Conservation (phyloP, 2,888 invertebrate species). For the Platycheirus rosarum region DNA sequence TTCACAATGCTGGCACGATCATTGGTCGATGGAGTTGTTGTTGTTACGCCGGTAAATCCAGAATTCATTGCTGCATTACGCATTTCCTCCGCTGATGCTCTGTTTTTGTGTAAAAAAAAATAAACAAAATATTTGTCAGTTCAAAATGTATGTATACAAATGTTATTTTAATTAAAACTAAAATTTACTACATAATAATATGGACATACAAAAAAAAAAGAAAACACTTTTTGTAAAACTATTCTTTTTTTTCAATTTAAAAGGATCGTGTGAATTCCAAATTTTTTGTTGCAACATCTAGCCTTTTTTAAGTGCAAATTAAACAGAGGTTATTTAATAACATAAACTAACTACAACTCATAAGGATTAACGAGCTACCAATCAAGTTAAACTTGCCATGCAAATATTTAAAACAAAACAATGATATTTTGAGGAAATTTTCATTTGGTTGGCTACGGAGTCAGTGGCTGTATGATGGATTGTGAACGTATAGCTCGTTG, state of each 20-base stretch:
- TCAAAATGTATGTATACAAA: conserved; percentile 5
- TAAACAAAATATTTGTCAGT: conserved; percentile 26
- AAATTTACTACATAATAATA: conserved; percentile 36
- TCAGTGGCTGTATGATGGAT: conserved; percentile 70
- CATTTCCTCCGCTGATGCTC: conserved; percentile 92
- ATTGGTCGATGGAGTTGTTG: conserved; percentile 83
- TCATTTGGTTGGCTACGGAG: conserved; percentile 40
- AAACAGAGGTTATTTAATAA: conserved; percentile 1
- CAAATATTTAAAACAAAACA: conserved; percentile 58
- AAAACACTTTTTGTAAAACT: conserved; percentile 2
- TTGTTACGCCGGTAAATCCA: conserved; percentile 76
- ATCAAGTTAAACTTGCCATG: conserved; percentile 67
- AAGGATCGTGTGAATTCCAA: conserved; percentile 24
- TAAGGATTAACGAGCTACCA: background rate
- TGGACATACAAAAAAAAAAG: conserved; percentile 6
- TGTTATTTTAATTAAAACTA: conserved; percentile 13
- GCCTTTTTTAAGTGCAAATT: conserved; percentile 32
- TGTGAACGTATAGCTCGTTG: conserved; percentile 70
- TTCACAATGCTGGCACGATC: conserved; percentile 90
- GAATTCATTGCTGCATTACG: conserved; percentile 85
- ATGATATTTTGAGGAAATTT: conserved; percentile 54
- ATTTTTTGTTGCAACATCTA: conserved; percentile 29
- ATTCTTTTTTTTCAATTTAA: background rate
- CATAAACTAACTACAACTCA: background rate
- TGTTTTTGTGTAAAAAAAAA: conserved; percentile 80